These are phyloP conservation scores for Bergia puertoricense DNA, from an alignment of 92 coral and sea anemone genomes.

Conservation along the genomic window DNA sequence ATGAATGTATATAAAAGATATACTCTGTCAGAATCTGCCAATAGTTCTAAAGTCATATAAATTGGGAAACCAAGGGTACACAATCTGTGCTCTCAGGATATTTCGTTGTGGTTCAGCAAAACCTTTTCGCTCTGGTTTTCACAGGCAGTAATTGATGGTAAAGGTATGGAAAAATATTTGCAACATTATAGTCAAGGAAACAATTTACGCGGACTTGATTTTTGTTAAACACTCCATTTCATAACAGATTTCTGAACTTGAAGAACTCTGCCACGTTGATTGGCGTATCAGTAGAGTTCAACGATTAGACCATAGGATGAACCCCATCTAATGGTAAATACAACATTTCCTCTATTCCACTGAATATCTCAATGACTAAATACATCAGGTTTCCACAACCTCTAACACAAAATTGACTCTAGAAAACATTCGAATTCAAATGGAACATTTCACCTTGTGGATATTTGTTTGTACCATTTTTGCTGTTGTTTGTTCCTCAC, in stretches of 20 bases:
- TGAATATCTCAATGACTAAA: not conserved
- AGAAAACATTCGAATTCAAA: not conserved
- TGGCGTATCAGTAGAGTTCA: too few species aligned
- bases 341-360: not conserved
- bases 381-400: too few species aligned
- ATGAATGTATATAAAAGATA: slow-evolving; percentile 21
- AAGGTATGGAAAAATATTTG: not conserved
- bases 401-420: not conserved
- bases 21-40: not conserved
- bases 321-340: not conserved
- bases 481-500: not conserved
- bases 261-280: not conserved
- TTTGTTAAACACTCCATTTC: not conserved
- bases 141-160: not conserved
- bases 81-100: not conserved
- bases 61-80: not conserved
- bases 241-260: not conserved
- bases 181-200: not conserved
- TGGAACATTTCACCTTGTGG: not conserved
- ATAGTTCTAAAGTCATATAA: not conserved
- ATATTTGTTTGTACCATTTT: not conserved
- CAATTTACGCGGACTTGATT: not conserved
- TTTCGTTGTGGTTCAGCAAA: not conserved
- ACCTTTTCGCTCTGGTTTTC: too few species aligned
- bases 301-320: not conserved